These are phyloP conservation scores for Caerostris extrusa DNA, from an alignment of 1,140 invertebrate species.

Conservation along the genomic window DNA sequence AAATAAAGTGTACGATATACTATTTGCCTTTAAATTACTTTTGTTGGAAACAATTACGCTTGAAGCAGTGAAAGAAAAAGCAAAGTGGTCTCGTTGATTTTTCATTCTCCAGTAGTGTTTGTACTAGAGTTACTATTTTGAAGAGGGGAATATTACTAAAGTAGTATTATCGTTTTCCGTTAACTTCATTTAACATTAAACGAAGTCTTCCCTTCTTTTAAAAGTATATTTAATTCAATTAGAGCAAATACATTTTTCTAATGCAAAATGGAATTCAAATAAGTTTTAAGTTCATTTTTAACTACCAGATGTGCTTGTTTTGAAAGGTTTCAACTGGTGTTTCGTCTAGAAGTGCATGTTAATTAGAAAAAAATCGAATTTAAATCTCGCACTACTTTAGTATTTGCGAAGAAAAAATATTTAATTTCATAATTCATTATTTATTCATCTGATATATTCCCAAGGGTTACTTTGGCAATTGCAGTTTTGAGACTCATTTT, in stretches of 20 bases:
- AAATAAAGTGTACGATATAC: background rate
- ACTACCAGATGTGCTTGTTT: background rate
- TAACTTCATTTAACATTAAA: slow-evolving; percentile 38
- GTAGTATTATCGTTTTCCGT: slow-evolving; percentile 9
- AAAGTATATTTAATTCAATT: background rate
- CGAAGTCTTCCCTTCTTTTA: background rate
- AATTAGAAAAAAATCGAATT: background rate
- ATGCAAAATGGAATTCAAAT: background rate
- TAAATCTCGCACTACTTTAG: background rate
- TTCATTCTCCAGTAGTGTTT: slow-evolving; percentile 31
- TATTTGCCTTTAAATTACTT: slow-evolving; percentile 63
- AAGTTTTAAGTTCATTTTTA: background rate
- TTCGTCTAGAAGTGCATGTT: background rate
- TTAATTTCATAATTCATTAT: background rate
- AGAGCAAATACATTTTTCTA: background rate
- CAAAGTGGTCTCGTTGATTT: slow-evolving; percentile 45
- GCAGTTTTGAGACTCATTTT: background rate
- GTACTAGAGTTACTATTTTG: background rate
- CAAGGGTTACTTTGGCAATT: background rate
- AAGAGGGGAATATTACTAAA: background rate
- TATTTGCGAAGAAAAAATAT: background rate
- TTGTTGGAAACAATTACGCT: slow-evolving; percentile 47
- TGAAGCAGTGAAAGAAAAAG: slow-evolving; percentile 1
- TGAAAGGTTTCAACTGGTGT: background rate
- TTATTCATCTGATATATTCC: background rate